Percentiles rank a stretch among this genome's conserved stretches.
Conservation (phyloP, 1,140 invertebrate species). For the Bombus haemorrhoidalis region DNA sequence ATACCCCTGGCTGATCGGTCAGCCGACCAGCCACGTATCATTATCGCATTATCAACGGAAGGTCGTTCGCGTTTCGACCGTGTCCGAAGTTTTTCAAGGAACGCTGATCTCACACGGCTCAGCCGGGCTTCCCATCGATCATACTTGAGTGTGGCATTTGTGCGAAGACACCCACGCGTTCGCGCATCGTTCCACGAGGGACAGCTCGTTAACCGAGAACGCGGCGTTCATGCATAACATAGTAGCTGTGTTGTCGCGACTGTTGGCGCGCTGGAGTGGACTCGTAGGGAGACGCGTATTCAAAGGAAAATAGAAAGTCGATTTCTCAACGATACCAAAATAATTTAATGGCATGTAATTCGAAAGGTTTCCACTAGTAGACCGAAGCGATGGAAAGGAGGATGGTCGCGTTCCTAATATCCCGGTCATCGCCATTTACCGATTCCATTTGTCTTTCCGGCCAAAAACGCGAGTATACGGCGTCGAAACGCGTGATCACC, state of each 20-base stretch:
- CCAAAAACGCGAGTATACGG: slow-evolving; percentile 17
- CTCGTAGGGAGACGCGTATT: neutral
- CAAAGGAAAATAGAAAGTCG: slow-evolving; percentile 72
- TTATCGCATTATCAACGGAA: slow-evolving; percentile 41
- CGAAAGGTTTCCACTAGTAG: slow-evolving; percentile 9
- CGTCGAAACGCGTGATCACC: slow-evolving; percentile 56
- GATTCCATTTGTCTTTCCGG: slow-evolving; percentile 51
- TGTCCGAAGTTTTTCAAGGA: neutral
- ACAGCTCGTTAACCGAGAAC: slow-evolving; percentile 73
- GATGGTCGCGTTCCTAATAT: slow-evolving; percentile 53
- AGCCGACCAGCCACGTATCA: neutral
- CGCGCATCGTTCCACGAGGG: slow-evolving; percentile 58
- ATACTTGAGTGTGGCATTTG: slow-evolving; percentile 36
- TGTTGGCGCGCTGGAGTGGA: neutral
- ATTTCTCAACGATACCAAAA: slow-evolving; percentile 70
- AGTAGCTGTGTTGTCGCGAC: slow-evolving; percentile 47
- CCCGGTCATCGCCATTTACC: slow-evolving; percentile 15
- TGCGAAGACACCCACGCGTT: slow-evolving; percentile 47
- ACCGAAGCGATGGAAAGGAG: neutral
- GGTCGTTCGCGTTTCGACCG: slow-evolving; percentile 23
- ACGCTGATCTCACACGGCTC: neutral
- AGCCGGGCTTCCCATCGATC: slow-evolving; percentile 41
- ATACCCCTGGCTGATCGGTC: neutral
- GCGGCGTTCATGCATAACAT: slow-evolving; percentile 68
- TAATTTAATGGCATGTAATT: slow-evolving; percentile 74